These are phyloP conservation scores for Xestia sexstrigata DNA, from an alignment of 2,888 invertebrate species.

Conservation along the genomic window DNA sequence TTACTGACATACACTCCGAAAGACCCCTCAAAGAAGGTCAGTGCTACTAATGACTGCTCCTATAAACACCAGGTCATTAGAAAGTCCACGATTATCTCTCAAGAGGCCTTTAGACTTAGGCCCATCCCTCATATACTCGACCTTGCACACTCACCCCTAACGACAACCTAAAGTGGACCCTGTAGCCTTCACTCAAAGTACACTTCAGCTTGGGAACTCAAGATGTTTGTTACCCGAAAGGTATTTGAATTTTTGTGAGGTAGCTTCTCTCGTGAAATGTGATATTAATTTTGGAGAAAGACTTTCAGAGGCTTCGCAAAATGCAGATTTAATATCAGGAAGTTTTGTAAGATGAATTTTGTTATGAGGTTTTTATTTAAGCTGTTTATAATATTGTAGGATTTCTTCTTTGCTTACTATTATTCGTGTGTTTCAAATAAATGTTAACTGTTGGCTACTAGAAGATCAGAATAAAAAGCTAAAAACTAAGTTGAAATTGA, in stretches of 20 bases:
- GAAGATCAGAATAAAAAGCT: not conserved
- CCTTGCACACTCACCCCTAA: constrained; percentile 65
- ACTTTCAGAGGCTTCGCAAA: constrained; percentile 24
- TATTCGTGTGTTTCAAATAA: not conserved
- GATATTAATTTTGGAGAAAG: constrained; percentile 54
- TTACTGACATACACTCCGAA: constrained; percentile 23
- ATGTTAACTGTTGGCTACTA: not conserved
- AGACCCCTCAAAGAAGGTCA: constrained; percentile 44
- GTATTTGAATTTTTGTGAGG: constrained; percentile 63
- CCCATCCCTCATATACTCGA: constrained; percentile 60
- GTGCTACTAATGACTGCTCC: constrained; percentile 42
- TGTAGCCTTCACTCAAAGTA: constrained; percentile 58
- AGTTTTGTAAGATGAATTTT: constrained; percentile 41
- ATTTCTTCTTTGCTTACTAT: not conserved
- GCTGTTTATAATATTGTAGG: constrained; percentile 33
- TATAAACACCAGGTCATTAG: constrained; percentile 55
- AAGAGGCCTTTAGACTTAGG: constrained; percentile 31
- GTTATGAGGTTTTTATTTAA: constrained; percentile 33
- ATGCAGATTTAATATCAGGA: constrained; percentile 40
- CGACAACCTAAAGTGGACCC: constrained; percentile 63
- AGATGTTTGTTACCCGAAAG: constrained; percentile 33
- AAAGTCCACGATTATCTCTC: constrained; percentile 34
- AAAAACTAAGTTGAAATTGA: not conserved
- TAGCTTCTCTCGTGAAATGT: constrained; percentile 42
- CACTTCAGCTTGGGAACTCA: constrained; percentile 52